Conservation (phyloP, 2,888 invertebrate species). For the Mechanitis messenoides region DNA sequence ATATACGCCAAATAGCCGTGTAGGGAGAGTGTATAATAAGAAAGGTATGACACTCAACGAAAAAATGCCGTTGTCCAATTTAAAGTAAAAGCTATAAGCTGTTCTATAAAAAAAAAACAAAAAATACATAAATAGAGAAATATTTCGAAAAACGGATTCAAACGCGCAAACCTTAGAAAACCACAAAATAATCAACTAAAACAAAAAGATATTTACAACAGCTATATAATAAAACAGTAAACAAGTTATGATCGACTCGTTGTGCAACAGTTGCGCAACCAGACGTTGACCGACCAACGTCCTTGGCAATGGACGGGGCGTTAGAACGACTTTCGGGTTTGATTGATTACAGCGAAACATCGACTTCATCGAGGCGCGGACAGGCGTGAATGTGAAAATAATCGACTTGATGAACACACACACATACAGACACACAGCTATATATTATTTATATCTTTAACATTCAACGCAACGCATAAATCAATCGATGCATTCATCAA, state of each 20-base stretch:
- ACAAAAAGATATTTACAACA: too few relatives aligned
- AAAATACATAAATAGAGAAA: too few relatives aligned
- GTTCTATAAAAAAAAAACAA: too few relatives aligned
- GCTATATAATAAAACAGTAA: background rate
- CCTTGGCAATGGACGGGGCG: conserved; percentile 23
- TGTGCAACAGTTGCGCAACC: conserved; percentile 19
- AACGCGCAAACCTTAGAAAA: too few relatives aligned
- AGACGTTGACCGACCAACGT: conserved; percentile 22
- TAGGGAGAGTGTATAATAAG: too few relatives aligned
- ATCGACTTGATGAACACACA: background rate
- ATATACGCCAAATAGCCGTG: too few relatives aligned
- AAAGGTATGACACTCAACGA: too few relatives aligned
- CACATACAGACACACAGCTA: background rate
- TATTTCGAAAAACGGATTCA: too few relatives aligned
- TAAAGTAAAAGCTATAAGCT: too few relatives aligned
- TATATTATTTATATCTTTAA: background rate
- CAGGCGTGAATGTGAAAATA: background rate
- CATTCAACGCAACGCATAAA: too few relatives aligned
- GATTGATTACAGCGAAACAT: conserved; percentile 19
- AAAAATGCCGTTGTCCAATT: too few relatives aligned
- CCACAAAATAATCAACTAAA: too few relatives aligned
- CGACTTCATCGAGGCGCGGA: background rate
- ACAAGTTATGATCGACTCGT: background rate
- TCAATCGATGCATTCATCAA: conserved; percentile 1
- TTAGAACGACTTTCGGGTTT: conserved; percentile 15